These are phyloP conservation scores for Eurystomus glaucurus DNA, from an alignment of 2,797 vertebrate species.

Conservation along the genomic window DNA sequence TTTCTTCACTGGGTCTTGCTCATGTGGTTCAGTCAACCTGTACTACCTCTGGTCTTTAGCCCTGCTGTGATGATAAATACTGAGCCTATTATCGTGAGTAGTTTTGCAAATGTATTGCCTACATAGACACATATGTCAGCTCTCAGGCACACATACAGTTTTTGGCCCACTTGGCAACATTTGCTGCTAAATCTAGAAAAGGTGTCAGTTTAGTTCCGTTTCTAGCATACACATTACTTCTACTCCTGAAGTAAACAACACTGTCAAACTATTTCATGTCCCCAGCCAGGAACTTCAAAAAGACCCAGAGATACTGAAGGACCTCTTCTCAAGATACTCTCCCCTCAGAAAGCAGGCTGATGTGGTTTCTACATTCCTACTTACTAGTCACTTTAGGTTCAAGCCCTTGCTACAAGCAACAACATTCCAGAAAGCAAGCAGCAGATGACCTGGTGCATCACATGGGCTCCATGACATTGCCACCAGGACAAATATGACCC, in stretches of 20 bases:
- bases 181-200: neutral
- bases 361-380: neutral
- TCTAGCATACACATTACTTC: neutral
- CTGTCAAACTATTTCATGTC: neutral
- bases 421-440: neutral
- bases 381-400: neutral
- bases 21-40: neutral
- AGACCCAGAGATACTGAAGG: neutral
- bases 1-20: neutral
- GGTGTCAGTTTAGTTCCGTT: neutral
- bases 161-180: neutral
- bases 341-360: neutral
- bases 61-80: neutral
- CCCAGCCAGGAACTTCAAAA: neutral
- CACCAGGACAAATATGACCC: accelerated
- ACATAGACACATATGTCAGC: neutral
- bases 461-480: accelerated
- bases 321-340: neutral
- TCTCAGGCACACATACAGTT: accelerated
- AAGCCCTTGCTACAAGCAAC: neutral
- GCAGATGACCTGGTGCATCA: accelerated
- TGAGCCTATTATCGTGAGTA: neutral
- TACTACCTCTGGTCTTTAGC: neutral
- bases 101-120: neutral
- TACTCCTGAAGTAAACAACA: neutral